These are phyloP conservation scores for Felis catus DNA, from an alignment of 2,113 vertebrate genomes.

Conservation along the genomic window DNA sequence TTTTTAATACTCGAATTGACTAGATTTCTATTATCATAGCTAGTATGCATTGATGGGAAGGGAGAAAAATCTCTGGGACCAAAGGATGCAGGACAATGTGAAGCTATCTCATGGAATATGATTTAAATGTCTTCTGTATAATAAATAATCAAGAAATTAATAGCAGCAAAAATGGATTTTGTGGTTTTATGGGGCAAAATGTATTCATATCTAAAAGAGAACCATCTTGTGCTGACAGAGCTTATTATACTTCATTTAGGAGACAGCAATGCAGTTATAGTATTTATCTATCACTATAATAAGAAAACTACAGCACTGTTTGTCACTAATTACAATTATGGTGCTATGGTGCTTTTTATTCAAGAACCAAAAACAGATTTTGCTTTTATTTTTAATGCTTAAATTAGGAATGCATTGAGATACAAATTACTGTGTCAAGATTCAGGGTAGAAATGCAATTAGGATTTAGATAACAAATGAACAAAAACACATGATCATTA, in stretches of 20 bases:
- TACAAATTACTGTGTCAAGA: not conserved
- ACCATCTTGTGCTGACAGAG: slow-evolving; percentile 56
- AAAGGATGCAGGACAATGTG: not conserved
- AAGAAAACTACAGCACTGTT: slow-evolving; percentile 34
- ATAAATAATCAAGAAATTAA: slow-evolving; percentile 83
- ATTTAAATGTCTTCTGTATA: slow-evolving; percentile 37
- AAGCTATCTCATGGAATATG: slow-evolving; percentile 1
- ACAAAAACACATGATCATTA: not conserved
- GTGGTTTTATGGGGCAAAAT: slow-evolving; percentile 77
- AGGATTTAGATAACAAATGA: slow-evolving; percentile 20
- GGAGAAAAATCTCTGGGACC: not conserved
- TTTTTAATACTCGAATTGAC: not conserved
- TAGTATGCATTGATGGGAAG: not conserved
- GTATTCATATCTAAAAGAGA: slow-evolving; percentile 65
- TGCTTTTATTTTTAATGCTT: slow-evolving; percentile 46
- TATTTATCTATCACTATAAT: slow-evolving; percentile 61
- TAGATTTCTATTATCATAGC: not conserved
- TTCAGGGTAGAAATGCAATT: not conserved
- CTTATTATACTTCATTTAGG: slow-evolving; percentile 30
- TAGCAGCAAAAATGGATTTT: slow-evolving; percentile 72
- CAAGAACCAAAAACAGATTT: slow-evolving; percentile 32
- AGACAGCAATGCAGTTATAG: slow-evolving; percentile 27
- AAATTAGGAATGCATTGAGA: slow-evolving; percentile 28
- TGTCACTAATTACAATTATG: slow-evolving; percentile 51
- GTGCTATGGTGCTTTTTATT: slow-evolving; percentile 34